Evolutionary conservation across 2,888 invertebrate species (phyloP), one percentile per base, ranked within the genome.

Genomic region (Laothoe populi): DNA sequence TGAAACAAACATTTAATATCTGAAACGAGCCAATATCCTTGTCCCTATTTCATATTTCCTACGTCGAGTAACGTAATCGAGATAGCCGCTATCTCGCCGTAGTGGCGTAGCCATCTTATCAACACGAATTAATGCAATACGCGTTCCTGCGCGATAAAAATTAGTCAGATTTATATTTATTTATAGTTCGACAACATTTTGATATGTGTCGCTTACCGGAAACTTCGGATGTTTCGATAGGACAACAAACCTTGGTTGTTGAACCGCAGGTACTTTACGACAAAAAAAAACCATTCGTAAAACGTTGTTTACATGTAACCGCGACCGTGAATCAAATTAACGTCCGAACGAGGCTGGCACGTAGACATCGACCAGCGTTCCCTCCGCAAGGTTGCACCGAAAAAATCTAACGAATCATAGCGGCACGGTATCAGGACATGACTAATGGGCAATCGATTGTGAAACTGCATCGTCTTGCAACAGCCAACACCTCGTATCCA

Each of bases 31-130:
- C 75, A 74, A 82, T 83, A 90, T 88, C 92, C 92, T 92, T 92
- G 92, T 80, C 89, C 92, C 87, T 84, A 87, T 91, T 91, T 88
- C 84, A 84, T 80, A 83, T 90, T 90, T 88, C 88, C 90, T 90
- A 84, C 81, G 81, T 74, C 72, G 80, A 84, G 82, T 83, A 70
- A 70, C 81, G 84, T 84, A 87, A 89, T 87, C 86, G 82, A 81
- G 90, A 91, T 92, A 88, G 78, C 78, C 75, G 78, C 77, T 87
- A 89, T 90, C 90, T 80, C 70, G 49, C 69, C 76, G 75, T 75
- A 77, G 81, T 80, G 77, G 79, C 84, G n/a, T n/a, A n/a, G n/a
- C n/a, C n/a, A 83, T 85, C 87, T 90, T 92, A 92, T 92, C 91
- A 79, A 67, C 65, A 75, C 71, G 80, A 79, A 82, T 80, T 85